Conservation (phyloP, 2,888 invertebrate species). For the Chrysomela aeneicollis region DNA sequence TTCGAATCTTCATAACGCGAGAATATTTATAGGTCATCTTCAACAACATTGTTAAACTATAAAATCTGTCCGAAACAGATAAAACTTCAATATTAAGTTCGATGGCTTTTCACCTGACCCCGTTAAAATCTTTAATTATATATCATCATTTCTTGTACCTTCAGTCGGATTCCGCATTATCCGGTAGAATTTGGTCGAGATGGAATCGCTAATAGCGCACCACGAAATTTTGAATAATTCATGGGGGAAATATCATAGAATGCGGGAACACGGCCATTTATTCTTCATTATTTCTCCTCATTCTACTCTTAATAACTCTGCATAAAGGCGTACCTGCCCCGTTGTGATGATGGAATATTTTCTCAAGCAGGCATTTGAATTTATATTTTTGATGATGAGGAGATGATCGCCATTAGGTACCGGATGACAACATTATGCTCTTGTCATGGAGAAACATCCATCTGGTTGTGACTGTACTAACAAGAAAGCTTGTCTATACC, state of each 20-base stretch:
- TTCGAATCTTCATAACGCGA: too few relatives aligned
- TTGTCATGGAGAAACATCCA: too few relatives aligned
- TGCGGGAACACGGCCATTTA: slow-evolving; percentile 2
- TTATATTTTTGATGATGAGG: not conserved
- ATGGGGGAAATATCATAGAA: not conserved
- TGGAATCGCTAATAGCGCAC: not conserved
- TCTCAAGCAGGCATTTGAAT: not conserved
- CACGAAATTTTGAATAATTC: not conserved
- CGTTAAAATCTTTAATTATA: too few relatives aligned
- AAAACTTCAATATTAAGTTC: too few relatives aligned
- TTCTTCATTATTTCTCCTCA: slow-evolving; percentile 1
- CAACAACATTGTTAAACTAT: too few relatives aligned
- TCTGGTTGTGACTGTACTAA: too few relatives aligned
- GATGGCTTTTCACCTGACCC: too few relatives aligned
- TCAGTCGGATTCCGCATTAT: not conserved
- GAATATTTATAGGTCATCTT: too few relatives aligned
- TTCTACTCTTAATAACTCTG: not conserved
- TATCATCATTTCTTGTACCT: too few relatives aligned
- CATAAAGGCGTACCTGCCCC: not conserved
- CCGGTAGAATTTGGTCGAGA: not conserved
- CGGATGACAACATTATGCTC: not conserved
- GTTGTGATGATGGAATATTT: not conserved
- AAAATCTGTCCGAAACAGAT: too few relatives aligned
- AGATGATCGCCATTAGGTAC: not conserved
- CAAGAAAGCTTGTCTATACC: too few relatives aligned